These are phyloP conservation scores for Caenorhabditis angaria DNA, from an alignment of 2,888 invertebrate genomes.

Conservation along the genomic window DNA sequence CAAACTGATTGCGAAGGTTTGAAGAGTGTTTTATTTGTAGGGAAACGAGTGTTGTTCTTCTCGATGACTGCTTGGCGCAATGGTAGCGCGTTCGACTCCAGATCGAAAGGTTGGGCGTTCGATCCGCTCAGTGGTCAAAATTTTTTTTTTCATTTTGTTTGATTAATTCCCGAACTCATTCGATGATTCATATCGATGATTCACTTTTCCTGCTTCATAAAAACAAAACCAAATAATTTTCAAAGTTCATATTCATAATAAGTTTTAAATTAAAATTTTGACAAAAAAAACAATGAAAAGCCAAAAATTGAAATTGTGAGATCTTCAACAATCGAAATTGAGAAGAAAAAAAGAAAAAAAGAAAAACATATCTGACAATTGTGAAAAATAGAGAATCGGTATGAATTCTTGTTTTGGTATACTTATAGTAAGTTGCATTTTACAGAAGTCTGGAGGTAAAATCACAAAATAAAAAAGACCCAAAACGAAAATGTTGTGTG, in stretches of 20 bases:
- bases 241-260: background rate
- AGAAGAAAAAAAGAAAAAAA: conserved; percentile 35
- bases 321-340: conserved; percentile 49
- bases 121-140: conserved; percentile 61
- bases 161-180: too few relatives aligned
- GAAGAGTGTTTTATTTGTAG: too few relatives aligned
- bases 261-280: background rate
- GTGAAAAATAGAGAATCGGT: background rate
- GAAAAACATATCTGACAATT: background rate
- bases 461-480: conserved; percentile 9
- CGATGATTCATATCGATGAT: too few relatives aligned
- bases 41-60: background rate
- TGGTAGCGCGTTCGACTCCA: conserved; percentile 65
- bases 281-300: conserved; percentile 5
- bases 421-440: background rate
- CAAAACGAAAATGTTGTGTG: background rate
- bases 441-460: conserved; percentile 8
- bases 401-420: background rate
- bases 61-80: conserved; percentile 59
- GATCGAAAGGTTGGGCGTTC: conserved; percentile 64
- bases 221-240: background rate
- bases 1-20: too few relatives aligned
- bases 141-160: conserved; percentile 8
- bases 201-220: background rate
- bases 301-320: conserved; percentile 2